These are phyloP conservation scores for Pseudomyrmex dendroicus DNA, from an alignment of 1,140 invertebrate genomes.

Conservation along the genomic window DNA sequence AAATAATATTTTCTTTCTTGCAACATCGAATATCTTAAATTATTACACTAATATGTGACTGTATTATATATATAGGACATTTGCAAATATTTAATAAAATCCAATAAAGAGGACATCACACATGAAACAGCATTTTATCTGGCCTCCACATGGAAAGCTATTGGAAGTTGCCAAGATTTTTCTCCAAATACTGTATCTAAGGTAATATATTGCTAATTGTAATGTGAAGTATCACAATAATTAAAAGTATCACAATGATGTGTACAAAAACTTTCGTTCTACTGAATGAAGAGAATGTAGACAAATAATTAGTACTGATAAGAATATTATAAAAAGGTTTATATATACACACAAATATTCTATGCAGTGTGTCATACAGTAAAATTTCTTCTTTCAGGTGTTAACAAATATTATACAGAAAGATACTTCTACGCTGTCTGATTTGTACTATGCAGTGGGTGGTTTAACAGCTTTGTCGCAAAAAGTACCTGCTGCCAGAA, in stretches of 20 bases:
- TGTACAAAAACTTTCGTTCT: slow-evolving; percentile 80
- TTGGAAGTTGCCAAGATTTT: slow-evolving; percentile 83
- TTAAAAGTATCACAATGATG: slow-evolving; percentile 74
- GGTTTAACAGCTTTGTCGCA: slow-evolving; percentile 80
- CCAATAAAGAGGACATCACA: slow-evolving; percentile 78
- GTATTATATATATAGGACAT: slow-evolving; percentile 81
- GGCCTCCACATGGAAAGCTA: slow-evolving; percentile 83
- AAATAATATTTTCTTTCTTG: slow-evolving; percentile 24
- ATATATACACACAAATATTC: not conserved
- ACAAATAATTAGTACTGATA: slow-evolving; percentile 73
- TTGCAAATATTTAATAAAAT: slow-evolving; percentile 85
- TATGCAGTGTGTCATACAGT: not conserved
- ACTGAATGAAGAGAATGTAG: slow-evolving; percentile 76
- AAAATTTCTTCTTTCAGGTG: slow-evolving; percentile 74
- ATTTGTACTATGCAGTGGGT: slow-evolving; percentile 84
- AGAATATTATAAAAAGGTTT: slow-evolving; percentile 8
- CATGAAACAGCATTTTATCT: slow-evolving; percentile 86
- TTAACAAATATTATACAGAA: slow-evolving; percentile 82
- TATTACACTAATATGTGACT: slow-evolving; percentile 14
- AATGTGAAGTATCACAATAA: not conserved
- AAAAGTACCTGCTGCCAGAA: slow-evolving; percentile 83
- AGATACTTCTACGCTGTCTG: slow-evolving; percentile 82
- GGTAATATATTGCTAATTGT: slow-evolving; percentile 68
- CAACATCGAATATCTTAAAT: slow-evolving; percentile 17
- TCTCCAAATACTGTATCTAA: slow-evolving; percentile 74